These are phyloP conservation scores for Lasioglossum malachurum DNA, from an alignment of 2,888 invertebrate species.

Conservation along the genomic window DNA sequence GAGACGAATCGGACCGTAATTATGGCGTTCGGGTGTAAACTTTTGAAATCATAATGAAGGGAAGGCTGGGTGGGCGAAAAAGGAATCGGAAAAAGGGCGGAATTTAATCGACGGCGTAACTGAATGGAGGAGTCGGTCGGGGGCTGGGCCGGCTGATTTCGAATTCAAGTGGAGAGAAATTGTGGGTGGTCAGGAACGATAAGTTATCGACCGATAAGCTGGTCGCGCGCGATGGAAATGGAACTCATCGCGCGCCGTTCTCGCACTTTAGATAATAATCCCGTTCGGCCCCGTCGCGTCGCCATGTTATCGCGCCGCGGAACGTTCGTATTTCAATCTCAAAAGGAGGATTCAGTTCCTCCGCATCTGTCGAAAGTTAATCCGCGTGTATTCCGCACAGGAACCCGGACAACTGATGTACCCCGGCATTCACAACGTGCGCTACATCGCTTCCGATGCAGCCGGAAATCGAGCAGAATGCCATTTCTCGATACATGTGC, in stretches of 20 bases:
- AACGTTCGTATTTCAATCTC: slow-evolving; percentile 48
- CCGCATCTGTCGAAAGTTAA: slow-evolving; percentile 60
- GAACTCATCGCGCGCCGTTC: not conserved
- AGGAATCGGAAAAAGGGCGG: not conserved
- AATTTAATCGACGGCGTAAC: slow-evolving; percentile 5
- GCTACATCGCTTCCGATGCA: slow-evolving; percentile 88
- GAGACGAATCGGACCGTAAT: not conserved
- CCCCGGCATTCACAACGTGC: slow-evolving; percentile 87
- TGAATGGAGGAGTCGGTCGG: not conserved
- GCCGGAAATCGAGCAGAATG: slow-evolving; percentile 88
- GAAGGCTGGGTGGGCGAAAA: not conserved
- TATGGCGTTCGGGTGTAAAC: not conserved
- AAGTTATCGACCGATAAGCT: slow-evolving; percentile 28
- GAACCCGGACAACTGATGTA: slow-evolving; percentile 88
- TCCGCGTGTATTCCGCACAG: slow-evolving; percentile 79
- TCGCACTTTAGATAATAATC: slow-evolving; percentile 26
- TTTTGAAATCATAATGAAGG: not conserved
- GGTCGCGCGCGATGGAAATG: not conserved
- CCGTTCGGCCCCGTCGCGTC: not conserved
- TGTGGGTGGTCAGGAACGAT: not conserved
- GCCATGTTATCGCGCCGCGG: not conserved
- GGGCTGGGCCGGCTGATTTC: not conserved
- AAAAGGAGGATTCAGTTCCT: slow-evolving; percentile 33
- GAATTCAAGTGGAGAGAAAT: slow-evolving; percentile 14
- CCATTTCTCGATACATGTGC: slow-evolving; percentile 88